Percentiles rank a stretch among this genome's conserved stretches.
phyloP scores from a whole-genome alignment of 2,888 invertebrate genomes.

The Xylocampa areola region DNA sequence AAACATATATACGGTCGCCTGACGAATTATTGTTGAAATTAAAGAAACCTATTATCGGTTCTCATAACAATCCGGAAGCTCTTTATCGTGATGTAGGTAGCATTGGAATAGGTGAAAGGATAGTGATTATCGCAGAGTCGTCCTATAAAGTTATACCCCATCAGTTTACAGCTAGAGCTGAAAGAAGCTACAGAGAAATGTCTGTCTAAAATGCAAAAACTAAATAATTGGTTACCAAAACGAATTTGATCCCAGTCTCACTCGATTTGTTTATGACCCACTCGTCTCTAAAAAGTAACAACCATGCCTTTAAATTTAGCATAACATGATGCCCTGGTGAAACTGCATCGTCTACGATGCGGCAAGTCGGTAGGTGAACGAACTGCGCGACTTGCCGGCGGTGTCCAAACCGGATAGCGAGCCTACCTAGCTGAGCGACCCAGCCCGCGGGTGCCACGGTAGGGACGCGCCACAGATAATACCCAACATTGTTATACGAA shows the following conservation, averaged over 20 bases:
- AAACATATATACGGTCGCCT: background rate
- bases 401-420: slow-evolving; percentile 85
- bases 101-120: no score
- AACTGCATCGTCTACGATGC: slow-evolving; percentile 79
- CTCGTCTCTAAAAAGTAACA: slow-evolving; percentile 39
- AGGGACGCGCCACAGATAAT: slow-evolving; percentile 57
- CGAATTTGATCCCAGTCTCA: background rate
- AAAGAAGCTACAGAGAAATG: no score
- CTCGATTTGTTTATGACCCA: slow-evolving; percentile 11
- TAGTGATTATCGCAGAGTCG: no score
- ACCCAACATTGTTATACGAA: slow-evolving; percentile 60
- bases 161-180: no score
- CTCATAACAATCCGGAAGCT: background rate
- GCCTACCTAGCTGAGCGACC: slow-evolving; percentile 76
- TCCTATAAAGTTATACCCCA: no score
- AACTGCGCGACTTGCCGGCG: slow-evolving; percentile 74
- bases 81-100: no score
- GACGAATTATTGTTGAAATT: background rate
- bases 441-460: slow-evolving; percentile 53
- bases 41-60: background rate
- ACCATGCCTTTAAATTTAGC: slow-evolving; percentile 57
- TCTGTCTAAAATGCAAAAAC: no score
- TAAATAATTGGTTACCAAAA: no score
- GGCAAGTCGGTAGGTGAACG: slow-evolving; percentile 82
- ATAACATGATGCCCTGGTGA: slow-evolving; percentile 77